Evolutionary conservation across 2,888 invertebrate genomes (phyloP), one percentile per base, ranked within the genome.

Genomic region (Lymantria monacha): DNA sequence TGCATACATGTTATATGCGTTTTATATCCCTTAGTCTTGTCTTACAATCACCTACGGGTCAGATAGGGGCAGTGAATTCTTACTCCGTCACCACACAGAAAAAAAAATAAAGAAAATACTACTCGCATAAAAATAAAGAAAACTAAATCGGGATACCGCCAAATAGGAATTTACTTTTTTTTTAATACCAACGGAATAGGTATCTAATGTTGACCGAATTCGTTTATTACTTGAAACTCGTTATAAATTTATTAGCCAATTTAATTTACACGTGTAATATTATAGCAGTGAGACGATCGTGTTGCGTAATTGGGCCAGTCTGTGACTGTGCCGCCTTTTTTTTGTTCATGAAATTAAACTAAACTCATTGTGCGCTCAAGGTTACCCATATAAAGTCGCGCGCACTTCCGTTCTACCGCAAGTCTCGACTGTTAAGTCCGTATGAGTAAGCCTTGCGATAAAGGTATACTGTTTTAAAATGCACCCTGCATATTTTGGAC

Each of bases 301-400:
- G 63, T 79, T 75, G 72, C 71, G 71, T 75, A 80, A 81, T 65
- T 77, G 70, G 76, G 73, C 64, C 74, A 73, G 62, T 56, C 45
- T 48, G 49, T 38, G 42, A 63, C 59, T 55, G 61, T 69, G 70
- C 72, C 72, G 61, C 68, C 69, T 62, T 67, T 83, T 83, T 36
- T 62, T 66, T 68, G 59, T 69, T 55, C 48, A 66, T 61, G 53
- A 58, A 68, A 67, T 61, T 66, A 59, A 67, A 62, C 47, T 59
- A 81, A n/a, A 81, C 70, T 79, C 78, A 84, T 85, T 83, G 84
- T 86, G 69, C 67, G 59, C 51, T 64, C 87, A 89, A 89, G 90
- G 90, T 83, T 81, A 87, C 83, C 83, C 81, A 81, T 81, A 82
- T 85, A 79, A 83, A 82, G 80, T 77, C 79, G 67, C 74, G 74